A percentile compares a stretch with the other conserved stretches of the same genome.
Conservation (phyloP, 1,140 invertebrate species). For the Paraescarpia echinospica region DNA sequence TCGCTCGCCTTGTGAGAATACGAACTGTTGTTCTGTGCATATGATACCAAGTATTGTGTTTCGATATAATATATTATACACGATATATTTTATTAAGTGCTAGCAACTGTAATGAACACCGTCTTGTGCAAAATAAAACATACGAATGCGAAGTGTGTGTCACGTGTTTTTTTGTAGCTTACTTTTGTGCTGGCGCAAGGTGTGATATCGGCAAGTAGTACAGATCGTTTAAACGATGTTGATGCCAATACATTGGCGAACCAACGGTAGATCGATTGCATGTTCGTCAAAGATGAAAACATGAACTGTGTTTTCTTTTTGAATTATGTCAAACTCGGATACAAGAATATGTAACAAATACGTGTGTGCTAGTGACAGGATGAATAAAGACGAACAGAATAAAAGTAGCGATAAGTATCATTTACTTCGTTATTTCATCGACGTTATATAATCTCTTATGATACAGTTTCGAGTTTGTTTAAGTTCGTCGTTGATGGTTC, state of each 20-base stretch:
- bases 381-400: too few species aligned
- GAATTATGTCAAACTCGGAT: too few species aligned
- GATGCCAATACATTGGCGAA: too few species aligned
- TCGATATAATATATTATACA: background rate
- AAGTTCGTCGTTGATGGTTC: background rate
- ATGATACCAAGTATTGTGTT: slow-evolving; percentile 6
- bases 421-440: background rate
- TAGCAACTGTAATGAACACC: background rate
- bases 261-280: too few species aligned
- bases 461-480: background rate
- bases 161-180: background rate
- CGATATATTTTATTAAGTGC: background rate
- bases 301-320: too few species aligned
- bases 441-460: background rate
- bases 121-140: slow-evolving; percentile 1
- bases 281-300: too few species aligned
- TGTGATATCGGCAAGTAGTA: too few species aligned
- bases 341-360: too few species aligned
- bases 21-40: background rate
- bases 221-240: too few species aligned
- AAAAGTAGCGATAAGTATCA: background rate
- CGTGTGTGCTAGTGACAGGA: too few species aligned
- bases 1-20: background rate
- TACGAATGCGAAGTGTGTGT: background rate
- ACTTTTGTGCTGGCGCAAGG: too few species aligned